A percentile compares a stretch with the other conserved stretches of the same genome.
Evolutionary conservation across 2,888 invertebrate genomes (phyloP).

Genomic region (Andrena flavipes): DNA sequence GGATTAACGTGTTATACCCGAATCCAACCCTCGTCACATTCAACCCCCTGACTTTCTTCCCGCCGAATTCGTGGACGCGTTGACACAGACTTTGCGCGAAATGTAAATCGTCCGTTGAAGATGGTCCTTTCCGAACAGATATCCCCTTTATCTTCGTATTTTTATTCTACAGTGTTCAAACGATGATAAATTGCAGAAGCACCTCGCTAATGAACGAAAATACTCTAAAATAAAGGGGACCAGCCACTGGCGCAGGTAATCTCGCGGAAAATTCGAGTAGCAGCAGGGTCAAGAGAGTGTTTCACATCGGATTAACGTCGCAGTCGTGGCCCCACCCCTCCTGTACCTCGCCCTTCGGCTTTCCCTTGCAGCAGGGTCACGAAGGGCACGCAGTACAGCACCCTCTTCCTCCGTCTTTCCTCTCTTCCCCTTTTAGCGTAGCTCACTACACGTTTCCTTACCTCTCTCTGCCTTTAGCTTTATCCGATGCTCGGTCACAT

Average conservation of each 20-base stretch:
- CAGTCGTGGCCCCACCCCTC: slow-evolving; percentile 57
- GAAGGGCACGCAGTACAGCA: slow-evolving; percentile 56
- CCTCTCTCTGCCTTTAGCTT: neutral
- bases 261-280: slow-evolving; percentile 71
- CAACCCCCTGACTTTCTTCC: slow-evolving; percentile 58
- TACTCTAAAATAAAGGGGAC: slow-evolving; percentile 35
- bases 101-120: neutral
- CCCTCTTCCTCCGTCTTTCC: neutral
- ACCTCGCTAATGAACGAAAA: neutral
- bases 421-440: neutral
- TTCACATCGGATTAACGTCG: slow-evolving; percentile 76
- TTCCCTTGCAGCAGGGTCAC: slow-evolving; percentile 48
- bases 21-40: slow-evolving; percentile 59
- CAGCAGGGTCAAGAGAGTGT: slow-evolving; percentile 64
- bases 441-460: neutral
- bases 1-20: slow-evolving; percentile 57
- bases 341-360: slow-evolving; percentile 28
- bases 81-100: slow-evolving; percentile 20
- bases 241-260: slow-evolving; percentile 64
- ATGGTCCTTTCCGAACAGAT: neutral
- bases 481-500: slow-evolving; percentile 54
- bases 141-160: too few relatives aligned
- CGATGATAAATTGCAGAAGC: slow-evolving; percentile 7
- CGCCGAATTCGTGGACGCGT: slow-evolving; percentile 19
- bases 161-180: too few relatives aligned